Base-by-base conservation (phyloP, 2,797 vertebrate species). In the Coccyzus lansbergi region DNA sequence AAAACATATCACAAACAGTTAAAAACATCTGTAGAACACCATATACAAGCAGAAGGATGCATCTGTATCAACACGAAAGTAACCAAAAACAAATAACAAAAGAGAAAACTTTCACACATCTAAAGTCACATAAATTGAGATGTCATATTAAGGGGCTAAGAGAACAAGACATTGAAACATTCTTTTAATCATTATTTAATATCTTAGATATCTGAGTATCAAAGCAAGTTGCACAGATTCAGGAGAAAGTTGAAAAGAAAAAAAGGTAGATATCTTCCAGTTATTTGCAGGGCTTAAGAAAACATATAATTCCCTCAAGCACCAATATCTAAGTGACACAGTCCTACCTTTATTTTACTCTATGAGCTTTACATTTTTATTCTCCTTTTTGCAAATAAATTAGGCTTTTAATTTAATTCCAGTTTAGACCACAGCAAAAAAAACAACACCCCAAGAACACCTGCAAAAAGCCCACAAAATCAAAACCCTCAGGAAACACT, bases 91-190 rank as follows among this genome's bases (percentile, higher is more conserved):
- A 65, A 90, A 86, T 7, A 42, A 67, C 26, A 65, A 78, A 83
- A 92, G 8, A 77, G 40, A 94, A 85, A 91, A 48, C 15, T 12
- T 79, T 67, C 18, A 24, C 33, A 44, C 59, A 91, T 24, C 60
- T 51, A 52, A 90, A 91, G 49, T 7, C 67, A 92, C 90, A 83
- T 65, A 89, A 87, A 95, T 72, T 40, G 69, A 92, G 69, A 87
- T 28, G n/a, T 77, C 42, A 59, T 80, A 92, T 77, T 65, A 86
- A 46, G 88, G 26, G 64, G 84, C 67, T 95, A 29, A 36, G 31
- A 84, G 44, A 91, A 65, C 44, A 75, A 82, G 52, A 90, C 59
- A 84, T 1, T 60, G 38, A 82, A 48, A 67, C 53, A 65, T 78
- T 65, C 38, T 83, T 86, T 84, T 79, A 19, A 91, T 38, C 74